These are phyloP conservation scores for Mola mola DNA, from an alignment of 2,113 vertebrate genomes.

Conservation along the genomic window DNA sequence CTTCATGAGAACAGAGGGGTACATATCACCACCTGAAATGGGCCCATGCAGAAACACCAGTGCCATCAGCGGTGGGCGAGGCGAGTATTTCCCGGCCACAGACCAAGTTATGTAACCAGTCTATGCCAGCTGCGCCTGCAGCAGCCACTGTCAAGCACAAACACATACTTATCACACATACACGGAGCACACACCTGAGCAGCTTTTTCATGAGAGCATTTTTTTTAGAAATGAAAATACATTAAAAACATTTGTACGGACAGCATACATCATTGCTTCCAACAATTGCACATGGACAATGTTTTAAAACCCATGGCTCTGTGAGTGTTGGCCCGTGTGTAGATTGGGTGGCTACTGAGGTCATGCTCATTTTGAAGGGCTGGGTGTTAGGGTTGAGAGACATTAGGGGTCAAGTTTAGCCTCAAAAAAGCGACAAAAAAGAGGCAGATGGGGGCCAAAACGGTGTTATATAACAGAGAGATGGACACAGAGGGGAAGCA, in stretches of 20 bases:
- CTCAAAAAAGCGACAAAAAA: constrained; percentile 24
- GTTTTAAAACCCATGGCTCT: constrained; percentile 24
- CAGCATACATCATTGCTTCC: constrained; percentile 19
- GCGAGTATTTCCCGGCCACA: constrained; percentile 50
- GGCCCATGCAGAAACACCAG: constrained; percentile 23
- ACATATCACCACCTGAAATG: constrained; percentile 16
- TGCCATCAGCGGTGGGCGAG: constrained; percentile 56
- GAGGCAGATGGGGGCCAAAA: constrained; percentile 7
- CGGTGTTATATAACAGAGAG: constrained; percentile 66
- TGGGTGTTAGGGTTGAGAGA: neutral
- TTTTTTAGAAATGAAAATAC: too few relatives aligned
- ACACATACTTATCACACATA: constrained; percentile 23
- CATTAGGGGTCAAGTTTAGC: constrained; percentile 30
- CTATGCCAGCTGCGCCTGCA: constrained; percentile 74
- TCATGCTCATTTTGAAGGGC: constrained; percentile 13
- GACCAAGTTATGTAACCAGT: constrained; percentile 75
- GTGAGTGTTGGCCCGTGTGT: constrained; percentile 19
- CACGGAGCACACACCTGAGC: constrained; percentile 20
- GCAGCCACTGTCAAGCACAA: constrained; percentile 52
- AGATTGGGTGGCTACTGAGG: constrained; percentile 21
- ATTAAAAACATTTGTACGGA: too few relatives aligned
- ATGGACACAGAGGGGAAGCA: constrained; percentile 19
- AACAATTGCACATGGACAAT: constrained; percentile 38
- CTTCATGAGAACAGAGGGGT: constrained; percentile 26
- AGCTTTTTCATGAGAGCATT: too few relatives aligned